These are phyloP conservation scores for Cossypha caffra DNA, from an alignment of 2,797 vertebrate species.

Conservation along the genomic window DNA sequence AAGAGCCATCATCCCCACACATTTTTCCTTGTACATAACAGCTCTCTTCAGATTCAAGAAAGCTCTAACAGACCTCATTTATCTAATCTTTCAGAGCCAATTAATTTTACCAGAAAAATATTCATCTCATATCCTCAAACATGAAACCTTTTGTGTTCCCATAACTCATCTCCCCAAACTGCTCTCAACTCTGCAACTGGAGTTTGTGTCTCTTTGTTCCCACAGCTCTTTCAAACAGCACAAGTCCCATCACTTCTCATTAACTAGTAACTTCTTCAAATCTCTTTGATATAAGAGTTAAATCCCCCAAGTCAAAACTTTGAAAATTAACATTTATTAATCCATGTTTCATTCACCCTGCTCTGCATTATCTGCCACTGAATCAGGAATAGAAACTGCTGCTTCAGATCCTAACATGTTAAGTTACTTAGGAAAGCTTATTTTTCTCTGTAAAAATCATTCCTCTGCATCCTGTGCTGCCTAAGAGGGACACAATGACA, in stretches of 20 bases:
- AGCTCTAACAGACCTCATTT: constrained; percentile 18
- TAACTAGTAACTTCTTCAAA: constrained; percentile 3
- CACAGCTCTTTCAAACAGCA: constrained; percentile 17
- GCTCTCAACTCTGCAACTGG: not conserved
- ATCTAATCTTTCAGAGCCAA: constrained; percentile 36
- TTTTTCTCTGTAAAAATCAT: not conserved
- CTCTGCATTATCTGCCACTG: not conserved
- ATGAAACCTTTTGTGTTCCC: not conserved
- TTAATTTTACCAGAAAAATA: constrained; percentile 36
- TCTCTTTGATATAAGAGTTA: constrained; percentile 13
- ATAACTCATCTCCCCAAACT: constrained; percentile 6
- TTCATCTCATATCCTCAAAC: constrained; percentile 14
- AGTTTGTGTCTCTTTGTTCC: not conserved
- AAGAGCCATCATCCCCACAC: not conserved
- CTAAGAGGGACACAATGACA: not conserved
- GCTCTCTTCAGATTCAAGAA: not conserved
- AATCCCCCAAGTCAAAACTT: constrained; percentile 19
- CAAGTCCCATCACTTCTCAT: constrained; percentile 35
- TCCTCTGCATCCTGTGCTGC: not conserved
- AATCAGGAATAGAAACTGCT: not conserved
- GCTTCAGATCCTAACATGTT: not conserved
- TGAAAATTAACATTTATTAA: constrained; percentile 7
- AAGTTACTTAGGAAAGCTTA: not conserved
- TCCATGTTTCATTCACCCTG: not conserved
- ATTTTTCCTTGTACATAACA: not conserved